Evolutionary conservation across 2,113 vertebrate species (phyloP).

Genomic region (Crotalus helleri): DNA sequence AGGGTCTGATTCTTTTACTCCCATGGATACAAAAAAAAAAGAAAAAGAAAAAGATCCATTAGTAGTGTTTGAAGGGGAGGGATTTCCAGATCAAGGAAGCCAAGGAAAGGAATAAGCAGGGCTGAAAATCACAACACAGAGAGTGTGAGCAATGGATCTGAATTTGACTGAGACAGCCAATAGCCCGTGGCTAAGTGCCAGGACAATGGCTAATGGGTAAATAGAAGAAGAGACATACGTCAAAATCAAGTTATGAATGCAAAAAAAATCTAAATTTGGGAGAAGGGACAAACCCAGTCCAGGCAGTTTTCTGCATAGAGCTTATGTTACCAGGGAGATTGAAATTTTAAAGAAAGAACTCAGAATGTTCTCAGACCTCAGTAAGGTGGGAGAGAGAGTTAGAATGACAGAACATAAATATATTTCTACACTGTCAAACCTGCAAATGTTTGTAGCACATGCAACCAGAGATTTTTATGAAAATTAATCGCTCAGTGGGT

Average conservation of each 20-base stretch:
- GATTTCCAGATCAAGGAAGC: background rate
- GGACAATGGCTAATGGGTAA: background rate
- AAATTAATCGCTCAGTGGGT: background rate
- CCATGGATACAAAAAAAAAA: background rate
- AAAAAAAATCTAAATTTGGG: background rate
- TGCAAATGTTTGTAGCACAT: background rate
- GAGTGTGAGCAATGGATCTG: background rate
- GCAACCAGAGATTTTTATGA: background rate
- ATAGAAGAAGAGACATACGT: background rate
- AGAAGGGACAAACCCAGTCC: background rate
- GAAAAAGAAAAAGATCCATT: no score
- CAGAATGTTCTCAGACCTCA: background rate
- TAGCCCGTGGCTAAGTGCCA: background rate
- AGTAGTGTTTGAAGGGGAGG: background rate
- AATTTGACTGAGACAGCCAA: background rate
- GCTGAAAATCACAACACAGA: background rate
- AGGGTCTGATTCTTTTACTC: background rate
- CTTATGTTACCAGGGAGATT: background rate
- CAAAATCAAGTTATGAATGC: background rate
- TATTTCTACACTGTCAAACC: background rate
- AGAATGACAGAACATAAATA: background rate
- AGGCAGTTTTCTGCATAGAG: no score
- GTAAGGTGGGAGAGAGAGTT: background rate
- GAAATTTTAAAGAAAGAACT: background rate
- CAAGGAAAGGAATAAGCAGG: background rate